phyloP scores from a whole-genome alignment of 2,113 vertebrate genomes.

The Odocoileus virginianus region DNA sequence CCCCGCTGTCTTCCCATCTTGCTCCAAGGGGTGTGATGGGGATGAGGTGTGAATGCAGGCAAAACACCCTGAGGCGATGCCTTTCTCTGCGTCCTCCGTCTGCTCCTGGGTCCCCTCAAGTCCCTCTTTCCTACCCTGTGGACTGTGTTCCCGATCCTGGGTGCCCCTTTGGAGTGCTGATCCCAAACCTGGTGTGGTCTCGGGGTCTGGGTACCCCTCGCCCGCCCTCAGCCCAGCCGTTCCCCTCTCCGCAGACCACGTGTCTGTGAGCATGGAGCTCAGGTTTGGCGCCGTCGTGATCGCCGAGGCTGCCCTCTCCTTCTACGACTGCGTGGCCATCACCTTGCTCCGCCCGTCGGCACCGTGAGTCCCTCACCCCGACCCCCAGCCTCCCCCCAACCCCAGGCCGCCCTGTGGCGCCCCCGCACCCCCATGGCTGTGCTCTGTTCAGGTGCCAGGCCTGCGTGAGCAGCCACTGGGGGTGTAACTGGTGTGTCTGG shows the following conservation, averaged over 20 bases:
- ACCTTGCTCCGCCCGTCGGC: slow-evolving; percentile 88
- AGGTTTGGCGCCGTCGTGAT: slow-evolving; percentile 88
- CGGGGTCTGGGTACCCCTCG: not conserved
- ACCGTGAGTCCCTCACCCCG: slow-evolving; percentile 85
- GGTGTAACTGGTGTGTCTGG: slow-evolving; percentile 96
- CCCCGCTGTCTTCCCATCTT: not conserved
- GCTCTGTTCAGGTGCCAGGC: slow-evolving; percentile 87
- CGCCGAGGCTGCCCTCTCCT: slow-evolving; percentile 85
- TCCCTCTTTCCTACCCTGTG: not conserved
- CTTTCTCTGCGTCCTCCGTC: not conserved
- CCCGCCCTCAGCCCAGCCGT: slow-evolving; percentile 17
- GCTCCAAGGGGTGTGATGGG: not conserved
- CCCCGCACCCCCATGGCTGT: slow-evolving; percentile 31
- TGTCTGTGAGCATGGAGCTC: slow-evolving; percentile 88
- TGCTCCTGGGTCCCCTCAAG: not conserved
- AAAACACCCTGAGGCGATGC: not conserved
- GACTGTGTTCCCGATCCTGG: not conserved
- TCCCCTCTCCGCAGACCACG: slow-evolving; percentile 84
- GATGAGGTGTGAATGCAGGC: not conserved
- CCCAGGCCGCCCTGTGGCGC: accelerated
- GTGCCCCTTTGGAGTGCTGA: not conserved
- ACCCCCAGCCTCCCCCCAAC: not conserved
- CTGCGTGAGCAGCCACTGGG: slow-evolving; percentile 94
- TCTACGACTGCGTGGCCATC: slow-evolving; percentile 93
- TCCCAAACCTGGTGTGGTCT: not conserved